Base-by-base conservation (phyloP, 2,888 invertebrate species). In the Brachyopa scutellaris region DNA sequence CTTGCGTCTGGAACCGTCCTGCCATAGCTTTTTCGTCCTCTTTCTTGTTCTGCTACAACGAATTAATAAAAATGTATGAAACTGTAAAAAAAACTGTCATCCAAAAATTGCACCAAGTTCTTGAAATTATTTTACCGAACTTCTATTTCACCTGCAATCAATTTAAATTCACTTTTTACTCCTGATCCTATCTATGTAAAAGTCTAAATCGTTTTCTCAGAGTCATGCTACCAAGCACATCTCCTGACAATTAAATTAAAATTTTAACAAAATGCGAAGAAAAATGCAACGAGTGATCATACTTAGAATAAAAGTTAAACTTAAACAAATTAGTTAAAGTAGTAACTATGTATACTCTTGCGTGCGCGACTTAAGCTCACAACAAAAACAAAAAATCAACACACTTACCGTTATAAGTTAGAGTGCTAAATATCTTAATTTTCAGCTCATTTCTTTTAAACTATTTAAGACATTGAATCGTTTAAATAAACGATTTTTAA, bases 271-370 rank as follows among this genome's bases (percentile, higher is more conserved):
- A 67, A 67, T 67, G 67, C 76, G 64, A 40, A 42, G 51, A 21
- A 51, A 53, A 76, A 61, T 76, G 76, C 76, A 76, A 67, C 76
- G 76, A 76, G 76, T 61, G 76, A 76, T 67, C 38, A 67, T 33
- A 7, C 11, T 55, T 57, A 21, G 38, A 29, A 9, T 40, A 42
- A 31, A 42, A 40, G n/a, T 0, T 15, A 40, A 6, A 15, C n/a
- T n/a, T n/a, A 36, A 53, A 51, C n/a, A 62, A 61, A 59, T 23
- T 70, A 57, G 38, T 70, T 62, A 51, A 72, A 53, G 33, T 72
- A 72, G 53, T 42, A 3, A 57, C 69, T 57, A 26, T 9, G 40
- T n/a, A n/a, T n/a, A n/a, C n/a, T n/a, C 45, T 57, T 69, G 47
- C 38, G 36, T 36, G 55, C 47, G 55, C 36, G 36, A 21, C 42